Evolutionary conservation across 1,140 invertebrate species (phyloP), one percentile per base, ranked within the genome.

Genomic region (Tetragonula clypearis): DNA sequence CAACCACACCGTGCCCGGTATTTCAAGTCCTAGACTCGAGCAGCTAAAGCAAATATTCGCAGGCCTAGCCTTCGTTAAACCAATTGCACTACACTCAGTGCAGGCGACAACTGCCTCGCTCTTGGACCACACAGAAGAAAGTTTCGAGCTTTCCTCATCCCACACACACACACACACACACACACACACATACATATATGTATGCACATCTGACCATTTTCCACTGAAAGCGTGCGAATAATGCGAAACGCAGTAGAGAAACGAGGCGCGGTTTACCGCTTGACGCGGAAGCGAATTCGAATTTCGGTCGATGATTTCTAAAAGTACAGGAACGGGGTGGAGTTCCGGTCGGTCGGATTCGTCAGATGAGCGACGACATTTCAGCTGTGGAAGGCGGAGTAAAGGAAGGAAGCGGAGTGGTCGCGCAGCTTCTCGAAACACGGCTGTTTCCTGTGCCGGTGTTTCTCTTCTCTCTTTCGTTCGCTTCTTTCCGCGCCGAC

Each of bases 361-460:
- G 21, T 76, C 76, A 72, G 71, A 79, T 62, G 82, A 86, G 72
- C 78, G 58, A 53, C 73, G 58, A 53, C 65, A 82, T 71, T 72
- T 35, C 60, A 23, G 21, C 56, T 3, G 73, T 71, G 55, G 65
- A 79, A 79, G 35, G n/a, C 79, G 53, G 53, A 87, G 80, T 84
- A 84, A 88, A 87, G 58, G 53, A 71, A 58, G 58, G 65, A 84
- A 84, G 83, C n/a, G 65, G 72, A 55, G 53, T 58, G 71, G 68
- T 58, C 69, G 86, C 35, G 72, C n/a, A 56, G 55, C 30, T 85
- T 56, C 5, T 69, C 58, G 66, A 78, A 85, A 88, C 81, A 53
- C 62, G 62, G 41, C 73, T 85, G 77, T 87, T 88, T 88, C 65
- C 66, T 62, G 56, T 8, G 35, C 9, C 65, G 53, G 26, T 17